A percentile compares a stretch with the other conserved stretches of the same genome.
These are phyloP conservation scores for Argyresthia albistria DNA, from an alignment of 2,888 invertebrate genomes.

Conservation along the genomic window DNA sequence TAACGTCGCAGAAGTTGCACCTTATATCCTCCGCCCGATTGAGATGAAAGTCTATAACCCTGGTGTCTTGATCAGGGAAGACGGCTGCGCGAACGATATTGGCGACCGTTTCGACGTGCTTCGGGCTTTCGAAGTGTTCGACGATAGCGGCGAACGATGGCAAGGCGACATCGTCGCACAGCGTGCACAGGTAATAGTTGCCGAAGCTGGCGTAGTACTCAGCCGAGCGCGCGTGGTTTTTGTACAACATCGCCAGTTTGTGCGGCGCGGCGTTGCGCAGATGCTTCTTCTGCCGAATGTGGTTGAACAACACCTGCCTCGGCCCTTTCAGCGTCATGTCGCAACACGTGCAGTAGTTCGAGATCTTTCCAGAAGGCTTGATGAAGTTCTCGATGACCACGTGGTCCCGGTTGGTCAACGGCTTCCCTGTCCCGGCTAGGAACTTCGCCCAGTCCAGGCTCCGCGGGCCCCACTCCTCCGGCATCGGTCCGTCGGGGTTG, in stretches of 20 bases:
- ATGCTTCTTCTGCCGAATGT: conserved; percentile 63
- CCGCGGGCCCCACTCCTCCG: conserved; percentile 62
- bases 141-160: conserved; percentile 57
- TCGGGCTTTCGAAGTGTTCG: conserved; percentile 48
- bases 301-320: conserved; percentile 57
- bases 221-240: conserved; percentile 50
- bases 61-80: conserved; percentile 23
- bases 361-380: conserved; percentile 53
- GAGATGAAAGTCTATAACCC: conserved; percentile 31
- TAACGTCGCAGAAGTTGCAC: conserved; percentile 38
- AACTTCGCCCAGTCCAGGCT: conserved; percentile 61
- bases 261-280: conserved; percentile 55
- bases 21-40: conserved; percentile 25
- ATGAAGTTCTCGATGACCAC: conserved; percentile 63
- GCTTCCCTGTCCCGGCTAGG: conserved; percentile 54
- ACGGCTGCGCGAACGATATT: conserved; percentile 43
- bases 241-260: conserved; percentile 47
- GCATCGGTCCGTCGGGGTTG: conserved; percentile 41
- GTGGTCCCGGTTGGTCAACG: conserved; percentile 46
- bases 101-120: conserved; percentile 43
- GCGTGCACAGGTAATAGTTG: conserved; percentile 51
- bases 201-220: conserved; percentile 63
- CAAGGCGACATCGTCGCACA: conserved; percentile 44
- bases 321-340: conserved; percentile 62
- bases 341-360: conserved; percentile 56